A percentile compares a stretch with the other conserved stretches of the same genome.
Evolutionary conservation across 2,797 vertebrate species (phyloP).

Genomic region (Catamblyrhynchus diadema): DNA sequence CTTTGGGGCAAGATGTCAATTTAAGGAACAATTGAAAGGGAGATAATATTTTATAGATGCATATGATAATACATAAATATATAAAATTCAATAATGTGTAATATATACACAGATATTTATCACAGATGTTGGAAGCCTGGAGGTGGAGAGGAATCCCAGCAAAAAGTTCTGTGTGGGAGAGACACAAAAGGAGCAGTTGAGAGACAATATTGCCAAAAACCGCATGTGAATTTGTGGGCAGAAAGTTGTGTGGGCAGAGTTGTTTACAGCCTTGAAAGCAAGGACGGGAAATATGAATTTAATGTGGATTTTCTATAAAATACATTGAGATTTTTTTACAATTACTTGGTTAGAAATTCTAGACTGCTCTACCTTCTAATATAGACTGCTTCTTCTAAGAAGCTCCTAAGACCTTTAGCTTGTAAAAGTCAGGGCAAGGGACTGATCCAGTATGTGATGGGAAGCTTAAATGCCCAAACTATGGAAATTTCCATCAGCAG

Average conservation of each 20-base stretch:
- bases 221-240: slow-evolving; percentile 14
- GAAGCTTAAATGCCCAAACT: not conserved
- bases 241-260: not conserved
- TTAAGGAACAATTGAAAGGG: not conserved
- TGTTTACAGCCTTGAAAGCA: slow-evolving; percentile 22
- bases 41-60: not conserved
- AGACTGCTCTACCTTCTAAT: not conserved
- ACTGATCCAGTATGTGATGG: not conserved
- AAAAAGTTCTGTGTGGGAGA: not conserved
- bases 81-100: not conserved
- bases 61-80: not conserved
- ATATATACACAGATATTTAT: not conserved
- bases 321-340: not conserved
- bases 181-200: slow-evolving; percentile 15
- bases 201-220: not conserved
- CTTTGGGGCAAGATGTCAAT: not conserved
- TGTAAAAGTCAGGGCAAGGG: not conserved
- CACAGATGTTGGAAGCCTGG: not conserved
- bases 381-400: not conserved
- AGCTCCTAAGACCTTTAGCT: not conserved
- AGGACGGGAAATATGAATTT: not conserved
- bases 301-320: not conserved
- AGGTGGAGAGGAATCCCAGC: not conserved
- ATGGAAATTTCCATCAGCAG: not conserved
- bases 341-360: not conserved